Conservation (phyloP, 2,113 vertebrate species). For the Heterocephalus glaber region DNA sequence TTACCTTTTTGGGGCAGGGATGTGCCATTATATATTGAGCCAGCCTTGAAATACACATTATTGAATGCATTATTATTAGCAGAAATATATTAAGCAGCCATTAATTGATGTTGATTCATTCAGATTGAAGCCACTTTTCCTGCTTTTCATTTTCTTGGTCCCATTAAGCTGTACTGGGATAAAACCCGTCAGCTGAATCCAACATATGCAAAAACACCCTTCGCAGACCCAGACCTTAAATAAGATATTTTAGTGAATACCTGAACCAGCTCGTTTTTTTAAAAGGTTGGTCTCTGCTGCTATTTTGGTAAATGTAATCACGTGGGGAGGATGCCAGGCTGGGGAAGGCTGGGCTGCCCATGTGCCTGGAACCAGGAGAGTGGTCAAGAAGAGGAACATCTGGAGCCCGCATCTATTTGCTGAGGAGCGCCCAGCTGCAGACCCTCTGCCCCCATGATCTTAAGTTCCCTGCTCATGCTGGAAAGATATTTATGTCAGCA, state of each 20-base stretch:
- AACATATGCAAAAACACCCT: neutral
- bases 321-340: neutral
- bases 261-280: neutral
- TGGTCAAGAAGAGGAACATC: no score
- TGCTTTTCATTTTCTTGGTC: neutral
- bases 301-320: neutral
- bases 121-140: neutral
- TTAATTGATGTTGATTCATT: slow-evolving; percentile 59
- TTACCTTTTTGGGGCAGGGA: slow-evolving; percentile 47
- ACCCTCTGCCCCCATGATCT: neutral
- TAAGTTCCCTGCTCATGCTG: fast-evolving
- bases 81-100: slow-evolving; percentile 27
- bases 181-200: neutral
- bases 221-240: neutral
- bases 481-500: neutral
- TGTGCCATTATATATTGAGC: neutral
- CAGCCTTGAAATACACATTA: slow-evolving; percentile 59
- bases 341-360: neutral
- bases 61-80: slow-evolving; percentile 68
- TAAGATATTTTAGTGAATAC: neutral
- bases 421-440: neutral
- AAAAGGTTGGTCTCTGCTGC: neutral
- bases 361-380: neutral
- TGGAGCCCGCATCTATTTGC: fast-evolving
- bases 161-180: neutral